Evolutionary conservation across 2,888 invertebrate species (phyloP), one percentile per base, ranked within the genome.

Genomic region (Lithophane ornitopus): DNA sequence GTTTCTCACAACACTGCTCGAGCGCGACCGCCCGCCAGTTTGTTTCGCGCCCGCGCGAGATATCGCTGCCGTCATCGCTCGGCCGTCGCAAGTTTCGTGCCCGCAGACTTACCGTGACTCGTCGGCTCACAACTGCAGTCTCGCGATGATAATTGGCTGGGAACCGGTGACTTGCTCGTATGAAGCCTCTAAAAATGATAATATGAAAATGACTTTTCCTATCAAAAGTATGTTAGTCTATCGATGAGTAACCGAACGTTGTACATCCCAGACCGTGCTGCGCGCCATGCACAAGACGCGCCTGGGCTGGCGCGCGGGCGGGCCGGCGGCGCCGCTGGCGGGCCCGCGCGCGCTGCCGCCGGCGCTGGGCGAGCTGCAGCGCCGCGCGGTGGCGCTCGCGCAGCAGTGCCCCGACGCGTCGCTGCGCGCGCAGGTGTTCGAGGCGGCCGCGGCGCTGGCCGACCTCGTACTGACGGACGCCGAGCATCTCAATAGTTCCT

Each of bases 321-420:
- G 34, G 34, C 34, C 88, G 97, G 98, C 0, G 2, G 44, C 11
- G 14, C 62, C 95, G 97, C 28, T 49, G 3, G 56, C 41, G 41
- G 89, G 89, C 6, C 86, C 91, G 59, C 87, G 90, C 76, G 88
- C 90, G 39, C 87, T 94, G 82, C 88, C 92, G 77, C 86, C 92
- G 3, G 91, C 92, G 11, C 90, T 94, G 0, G 70, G 6, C 2
- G 46, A 2, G 77, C 83, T 86, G 28, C 85, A 89, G 65, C 88
- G 90, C 3, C 78, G 89, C 89, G 44, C 83, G 91, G 77, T 92
- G 78, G 83, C 90, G 12, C 14, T 0, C 19, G 91, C 97, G 1
- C 97, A 93, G 82, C 95, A 96, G 58, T 97, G 97, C 11, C 96
- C 96, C 34, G 97, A 97, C 81, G 92, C 95, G 0, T 93, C 96